A percentile compares a stretch with the other conserved stretches of the same genome.
Conservation (phyloP, 2,113 vertebrate species). For the Oriolus oriolus region DNA sequence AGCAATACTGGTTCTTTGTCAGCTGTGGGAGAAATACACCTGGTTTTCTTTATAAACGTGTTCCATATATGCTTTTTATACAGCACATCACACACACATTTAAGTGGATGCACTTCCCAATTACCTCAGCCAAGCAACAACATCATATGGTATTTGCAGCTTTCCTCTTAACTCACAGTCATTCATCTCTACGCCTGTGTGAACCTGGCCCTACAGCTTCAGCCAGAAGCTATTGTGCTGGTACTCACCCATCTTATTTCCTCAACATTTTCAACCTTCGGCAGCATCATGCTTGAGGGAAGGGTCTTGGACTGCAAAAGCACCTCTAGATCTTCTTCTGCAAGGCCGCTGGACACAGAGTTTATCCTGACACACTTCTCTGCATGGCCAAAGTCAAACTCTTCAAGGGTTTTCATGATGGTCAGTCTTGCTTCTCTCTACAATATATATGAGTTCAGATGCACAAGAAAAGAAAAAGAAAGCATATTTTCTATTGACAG, state of each 20-base stretch:
- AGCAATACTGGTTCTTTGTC: background rate
- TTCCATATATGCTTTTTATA: background rate
- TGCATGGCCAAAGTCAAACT: constrained; percentile 81
- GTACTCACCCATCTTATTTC: constrained; percentile 91
- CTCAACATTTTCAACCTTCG: constrained; percentile 86
- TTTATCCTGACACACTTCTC: constrained; percentile 95
- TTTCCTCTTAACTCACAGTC: background rate
- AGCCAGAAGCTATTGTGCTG: background rate
- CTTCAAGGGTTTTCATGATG: constrained; percentile 80
- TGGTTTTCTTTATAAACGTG: background rate
- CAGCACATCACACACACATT: background rate
- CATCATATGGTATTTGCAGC: background rate
- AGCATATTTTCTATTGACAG: background rate
- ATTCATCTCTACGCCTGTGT: background rate
- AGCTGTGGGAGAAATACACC: background rate
- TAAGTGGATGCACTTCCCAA: background rate
- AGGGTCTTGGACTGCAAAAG: constrained; percentile 81
- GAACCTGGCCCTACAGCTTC: background rate
- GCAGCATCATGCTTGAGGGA: constrained; percentile 92
- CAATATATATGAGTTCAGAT: background rate
- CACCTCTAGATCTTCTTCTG: constrained; percentile 84
- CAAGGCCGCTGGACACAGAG: constrained; percentile 89
- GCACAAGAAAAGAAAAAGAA: background rate
- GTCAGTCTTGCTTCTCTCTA: constrained; percentile 87
- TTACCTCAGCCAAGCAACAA: background rate